Evolutionary conservation across 1,140 invertebrate genomes (phyloP), one percentile per base, ranked within the genome.

Genomic region (Lepidurus arcticus): DNA sequence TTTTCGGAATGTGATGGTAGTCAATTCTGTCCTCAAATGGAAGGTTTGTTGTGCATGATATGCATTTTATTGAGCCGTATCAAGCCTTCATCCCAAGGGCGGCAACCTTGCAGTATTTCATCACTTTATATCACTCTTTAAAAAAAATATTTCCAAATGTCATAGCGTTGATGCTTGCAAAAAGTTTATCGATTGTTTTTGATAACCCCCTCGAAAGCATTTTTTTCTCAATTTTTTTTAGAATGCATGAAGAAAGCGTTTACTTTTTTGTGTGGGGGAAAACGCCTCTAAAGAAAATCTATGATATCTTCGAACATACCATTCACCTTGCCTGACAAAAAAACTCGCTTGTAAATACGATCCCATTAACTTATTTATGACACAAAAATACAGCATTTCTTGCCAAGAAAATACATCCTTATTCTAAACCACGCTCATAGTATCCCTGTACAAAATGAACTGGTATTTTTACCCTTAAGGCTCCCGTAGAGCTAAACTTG

Each of bases 101-200:
- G 21, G 16, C 16, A 65, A 13, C 53, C 53, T 65, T 16, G 53
- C 53, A 65, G 53, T 65, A 65, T 65, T 65, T 65, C n/a, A 16
- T n/a, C 8, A 65, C 13, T 65, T 65, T 65, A 34, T 34, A 65
- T 65, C 53, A 65, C 53, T 65, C 53, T 65, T 21, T n/a, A 65
- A 21, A 16, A 65, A 7, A 13, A 13, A 65, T 21, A n/a, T 21
- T 65, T 16, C 53, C 7, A 65, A 16, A 65, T 65, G 21, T 65
- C 53, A 65, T 65, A 65, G 16, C 53, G 53, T 65, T 65, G 53
- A 65, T 65, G 53, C 53, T 65, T 65, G 53, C 53, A 65, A 65
- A 16, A 34, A 65, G 16, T 65, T 65, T 65, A 65, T 65, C 53
- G 16, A 65, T 65, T 65, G 53, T 65, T 65, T 65, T 65, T 34